Base-by-base conservation (phyloP, 2,888 invertebrate species). In the Drosophila parthenogenetica region DNA sequence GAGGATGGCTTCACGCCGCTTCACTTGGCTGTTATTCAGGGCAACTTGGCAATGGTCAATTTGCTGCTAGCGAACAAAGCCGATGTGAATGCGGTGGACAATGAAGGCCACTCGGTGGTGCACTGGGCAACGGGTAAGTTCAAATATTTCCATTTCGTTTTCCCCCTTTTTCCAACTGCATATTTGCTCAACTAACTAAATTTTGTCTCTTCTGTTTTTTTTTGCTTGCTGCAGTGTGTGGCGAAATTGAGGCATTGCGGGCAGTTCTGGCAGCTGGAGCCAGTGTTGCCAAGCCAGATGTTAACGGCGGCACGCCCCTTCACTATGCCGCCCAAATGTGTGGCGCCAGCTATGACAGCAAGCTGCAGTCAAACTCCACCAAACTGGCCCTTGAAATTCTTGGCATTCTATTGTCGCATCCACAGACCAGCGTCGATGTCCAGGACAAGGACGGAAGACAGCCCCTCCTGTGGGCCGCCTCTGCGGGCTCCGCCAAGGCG, bases 291-390 rank as follows among this genome's bases (percentile, higher is more conserved):
- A 96, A 96, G 0, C 95, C 98, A 0, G 99, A 99, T 92, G 96
- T 97, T 77, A 97, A 98, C 91, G 98, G 98, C 17, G 99, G 99
- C 14, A 98, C 96, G 87, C 98, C 99, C 0, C 93, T 99, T 60
- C 99, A 99, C 92, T 99, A 99, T 92, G 98, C 99, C 0, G 98
- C 99, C 13, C 98, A 99, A 93, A 98, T 99, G 95, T 98, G 98
- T 90, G 98, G 97, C 1, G 96, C 96, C 17, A 95, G 95, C 17
- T 95, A 95, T 43, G 94, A 94, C 74, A 94, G 94, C 43, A 94
- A 91, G 77, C 51, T 89, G 66, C 90, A 88, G 61, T 70, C 89
- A 8, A 90, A 81, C 65, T 89, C 91, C n/a, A 84, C 90, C 2
- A 92, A 92, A 60, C 73, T 92, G 73, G 90, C 92, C 0, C 68